These are phyloP conservation scores for Nesoenas mayeri DNA, from an alignment of 2,113 vertebrate genomes.

Conservation along the genomic window DNA sequence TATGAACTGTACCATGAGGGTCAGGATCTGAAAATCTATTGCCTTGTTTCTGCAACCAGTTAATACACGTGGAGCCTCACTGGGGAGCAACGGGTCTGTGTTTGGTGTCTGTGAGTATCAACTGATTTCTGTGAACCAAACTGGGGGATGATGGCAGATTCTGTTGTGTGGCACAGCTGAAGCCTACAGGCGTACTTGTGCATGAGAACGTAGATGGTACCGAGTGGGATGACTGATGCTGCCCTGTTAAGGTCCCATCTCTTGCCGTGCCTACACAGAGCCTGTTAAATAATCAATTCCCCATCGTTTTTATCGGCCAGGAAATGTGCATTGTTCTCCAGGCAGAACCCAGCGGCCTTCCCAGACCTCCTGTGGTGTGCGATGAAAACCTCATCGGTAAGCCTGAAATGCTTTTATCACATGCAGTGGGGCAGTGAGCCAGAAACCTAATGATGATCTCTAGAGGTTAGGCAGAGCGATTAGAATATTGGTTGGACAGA, in stretches of 20 bases:
- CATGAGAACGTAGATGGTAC: background rate
- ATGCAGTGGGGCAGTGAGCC: conserved; percentile 14
- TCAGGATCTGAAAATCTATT: background rate
- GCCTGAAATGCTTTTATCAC: background rate
- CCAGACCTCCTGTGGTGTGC: background rate
- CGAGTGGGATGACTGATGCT: background rate
- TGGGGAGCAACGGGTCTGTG: background rate
- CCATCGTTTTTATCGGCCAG: background rate
- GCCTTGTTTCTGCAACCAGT: background rate
- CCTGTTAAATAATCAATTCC: background rate
- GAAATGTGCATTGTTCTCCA: background rate
- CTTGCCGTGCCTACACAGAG: background rate
- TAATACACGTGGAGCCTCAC: background rate
- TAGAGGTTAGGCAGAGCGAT: background rate
- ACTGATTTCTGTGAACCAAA: rapidly evolving
- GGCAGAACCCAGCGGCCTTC: background rate
- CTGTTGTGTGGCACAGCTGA: background rate
- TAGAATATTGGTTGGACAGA: background rate
- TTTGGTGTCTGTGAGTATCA: background rate
- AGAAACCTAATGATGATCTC: background rate
- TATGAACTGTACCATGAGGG: background rate
- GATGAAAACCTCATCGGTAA: background rate
- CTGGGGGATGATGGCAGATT: background rate
- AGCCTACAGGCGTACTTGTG: background rate
- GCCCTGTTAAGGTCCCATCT: background rate